Base-by-base conservation (phyloP, 2,113 vertebrate species). In the Columbina picui region DNA sequence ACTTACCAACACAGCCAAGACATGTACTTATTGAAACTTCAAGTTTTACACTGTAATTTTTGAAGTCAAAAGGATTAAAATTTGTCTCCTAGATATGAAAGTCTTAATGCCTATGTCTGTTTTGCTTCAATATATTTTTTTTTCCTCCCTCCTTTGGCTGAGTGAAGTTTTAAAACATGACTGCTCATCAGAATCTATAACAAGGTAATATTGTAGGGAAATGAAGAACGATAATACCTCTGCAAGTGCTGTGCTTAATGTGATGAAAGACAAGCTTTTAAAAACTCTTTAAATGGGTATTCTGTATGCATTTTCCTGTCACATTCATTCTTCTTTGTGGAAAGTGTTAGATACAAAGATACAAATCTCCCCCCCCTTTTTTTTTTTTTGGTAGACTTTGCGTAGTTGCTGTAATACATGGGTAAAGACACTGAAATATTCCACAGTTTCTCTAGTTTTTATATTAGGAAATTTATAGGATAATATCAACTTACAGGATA, bases 141-240 rank as follows among this genome's bases (percentile, higher is more conserved):
- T 16, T 13, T 8, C 2, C 21, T 30, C 36, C 21, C 18, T 9
- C 7, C 38, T 84, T 67, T 85, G 56, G 74, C 56, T 64, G 71
- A 79, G 29, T 50, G 63, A 80, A 94, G 75, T 96, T 96, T 93
- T 80, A 36, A 80, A 96, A 94, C 81, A 91, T 59, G 89, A 73
- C 87, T 93, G 30, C 45, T 84, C 61, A 21, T 38, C 0, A 3
- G 49, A 45, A 89, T 47, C 43, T 61, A 12, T 84, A 89, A 79
- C 29, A 69, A 79, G 47, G 34, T 53, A 91, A 79, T 87, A 57
- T 71, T 89, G 73, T 76, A 87, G 43, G 61, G 34, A 91, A 94
- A 82, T 45, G 57, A 71, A 87, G 61, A 82, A 19, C 41, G 39
- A 34, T 91, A 85, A 87, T 96, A 80, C 32, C 12, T 91, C 50